A percentile compares a stretch with the other conserved stretches of the same genome.
phyloP scores from a whole-genome alignment of 2,113 vertebrate genomes.

The Charina bottae region DNA sequence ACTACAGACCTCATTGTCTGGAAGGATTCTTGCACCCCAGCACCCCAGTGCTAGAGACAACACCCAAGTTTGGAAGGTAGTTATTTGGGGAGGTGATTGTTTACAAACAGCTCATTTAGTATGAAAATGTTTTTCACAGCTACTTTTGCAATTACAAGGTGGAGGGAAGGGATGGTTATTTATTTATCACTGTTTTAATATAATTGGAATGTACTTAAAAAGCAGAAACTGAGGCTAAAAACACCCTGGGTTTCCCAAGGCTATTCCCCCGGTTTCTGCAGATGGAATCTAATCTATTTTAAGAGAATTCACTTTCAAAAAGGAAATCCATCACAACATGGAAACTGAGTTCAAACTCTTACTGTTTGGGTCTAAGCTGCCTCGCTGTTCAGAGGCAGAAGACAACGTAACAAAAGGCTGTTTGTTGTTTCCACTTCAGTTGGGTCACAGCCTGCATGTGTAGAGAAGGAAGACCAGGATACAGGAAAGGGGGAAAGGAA shows the following conservation, averaged over 20 bases:
- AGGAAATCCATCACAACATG: background rate
- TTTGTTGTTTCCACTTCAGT: background rate
- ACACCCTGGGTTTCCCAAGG: background rate
- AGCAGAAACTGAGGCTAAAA: background rate
- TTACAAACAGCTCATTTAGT: background rate
- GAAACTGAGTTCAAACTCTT: background rate
- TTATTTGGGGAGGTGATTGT: background rate
- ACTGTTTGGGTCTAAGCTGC: background rate
- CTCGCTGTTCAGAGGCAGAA: background rate
- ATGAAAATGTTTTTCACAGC: background rate
- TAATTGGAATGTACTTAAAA: background rate
- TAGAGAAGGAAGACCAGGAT: background rate
- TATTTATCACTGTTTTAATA: background rate
- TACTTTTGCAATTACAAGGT: background rate
- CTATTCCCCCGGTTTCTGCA: background rate
- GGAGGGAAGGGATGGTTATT: background rate
- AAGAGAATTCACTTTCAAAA: background rate
- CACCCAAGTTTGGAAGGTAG: background rate
- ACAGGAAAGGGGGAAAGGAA: background rate
- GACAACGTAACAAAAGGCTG: background rate
- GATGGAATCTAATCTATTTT: background rate
- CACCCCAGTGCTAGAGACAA: background rate
- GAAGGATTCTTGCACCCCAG: background rate
- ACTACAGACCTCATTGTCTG: background rate
- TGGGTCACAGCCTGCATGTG: background rate